Percentiles rank a stretch among this genome's conserved stretches.
phyloP scores from a whole-genome alignment of 2,797 vertebrate genomes.

The Falco peregrinus region DNA sequence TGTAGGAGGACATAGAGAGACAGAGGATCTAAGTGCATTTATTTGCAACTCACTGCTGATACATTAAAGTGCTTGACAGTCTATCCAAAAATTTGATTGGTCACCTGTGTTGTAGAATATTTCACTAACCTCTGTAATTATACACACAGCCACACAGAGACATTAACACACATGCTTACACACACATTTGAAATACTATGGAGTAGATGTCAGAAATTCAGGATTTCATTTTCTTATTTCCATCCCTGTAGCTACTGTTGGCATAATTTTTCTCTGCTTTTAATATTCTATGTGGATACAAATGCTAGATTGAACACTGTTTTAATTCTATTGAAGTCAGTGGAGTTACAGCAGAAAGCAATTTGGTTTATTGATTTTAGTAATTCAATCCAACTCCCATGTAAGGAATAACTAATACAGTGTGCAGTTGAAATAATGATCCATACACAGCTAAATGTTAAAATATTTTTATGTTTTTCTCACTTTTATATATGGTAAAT shows the following conservation, averaged over 20 bases:
- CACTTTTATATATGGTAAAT: background rate
- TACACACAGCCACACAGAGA: background rate
- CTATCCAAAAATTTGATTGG: background rate
- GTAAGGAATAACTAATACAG: background rate
- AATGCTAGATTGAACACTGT: background rate
- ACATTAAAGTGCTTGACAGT: background rate
- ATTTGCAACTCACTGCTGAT: background rate
- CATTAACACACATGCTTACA: background rate
- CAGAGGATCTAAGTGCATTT: background rate
- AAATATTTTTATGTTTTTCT: background rate
- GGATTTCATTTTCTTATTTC: background rate
- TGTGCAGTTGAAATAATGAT: background rate
- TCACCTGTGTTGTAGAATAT: background rate
- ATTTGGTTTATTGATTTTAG: background rate
- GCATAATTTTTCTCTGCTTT: background rate
- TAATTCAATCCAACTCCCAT: background rate
- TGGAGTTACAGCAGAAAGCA: background rate
- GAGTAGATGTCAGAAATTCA: background rate
- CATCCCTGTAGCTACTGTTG: background rate
- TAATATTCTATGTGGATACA: background rate
- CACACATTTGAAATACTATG: background rate
- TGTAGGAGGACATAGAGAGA: background rate
- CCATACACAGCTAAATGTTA: background rate
- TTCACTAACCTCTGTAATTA: background rate
- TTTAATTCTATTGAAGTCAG: background rate